phyloP scores from a whole-genome alignment of 2,888 invertebrate species.

The Plebejus melissa region DNA sequence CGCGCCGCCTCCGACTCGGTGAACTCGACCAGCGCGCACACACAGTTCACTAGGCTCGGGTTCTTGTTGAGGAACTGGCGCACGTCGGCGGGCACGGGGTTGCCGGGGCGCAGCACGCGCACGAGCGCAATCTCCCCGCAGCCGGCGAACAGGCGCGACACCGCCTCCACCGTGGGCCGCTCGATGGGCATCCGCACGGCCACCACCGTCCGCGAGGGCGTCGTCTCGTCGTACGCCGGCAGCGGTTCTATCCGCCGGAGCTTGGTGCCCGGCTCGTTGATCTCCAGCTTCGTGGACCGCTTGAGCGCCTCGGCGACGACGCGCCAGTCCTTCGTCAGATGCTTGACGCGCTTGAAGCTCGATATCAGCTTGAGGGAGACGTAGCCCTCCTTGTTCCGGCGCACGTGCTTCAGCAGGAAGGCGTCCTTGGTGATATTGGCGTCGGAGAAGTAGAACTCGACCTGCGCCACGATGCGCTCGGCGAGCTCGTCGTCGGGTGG shows the following conservation, averaged over 20 bases:
- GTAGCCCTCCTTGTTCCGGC: conserved; percentile 96
- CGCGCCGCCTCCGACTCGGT: conserved; percentile 92
- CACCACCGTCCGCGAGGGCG: conserved; percentile 94
- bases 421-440: conserved; percentile 97
- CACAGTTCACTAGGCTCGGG: conserved; percentile 90
- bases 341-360: conserved; percentile 96
- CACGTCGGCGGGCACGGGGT: conserved; percentile 93
- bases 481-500: conserved; percentile 88
- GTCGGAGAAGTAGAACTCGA: conserved; percentile 97
- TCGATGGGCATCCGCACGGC: conserved; percentile 92
- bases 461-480: conserved; percentile 89
- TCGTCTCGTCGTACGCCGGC: conserved; percentile 94
- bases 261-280: conserved; percentile 95
- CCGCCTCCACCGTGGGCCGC: conserved; percentile 91
- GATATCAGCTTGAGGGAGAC: conserved; percentile 96
- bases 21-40: conserved; percentile 95
- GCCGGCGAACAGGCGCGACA: conserved; percentile 92
- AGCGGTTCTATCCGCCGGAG: conserved; percentile 90
- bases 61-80: conserved; percentile 94
- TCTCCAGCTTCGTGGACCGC: conserved; percentile 88
- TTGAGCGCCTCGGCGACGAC: conserved; percentile 92
- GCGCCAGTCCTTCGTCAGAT: conserved; percentile 95
- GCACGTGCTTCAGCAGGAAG: conserved; percentile 95
- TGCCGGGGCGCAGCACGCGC: conserved; percentile 91
- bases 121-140: conserved; percentile 95